Evolutionary conservation across 1,140 invertebrate species (phyloP).

Genomic region (Drosophila oshimai): DNA sequence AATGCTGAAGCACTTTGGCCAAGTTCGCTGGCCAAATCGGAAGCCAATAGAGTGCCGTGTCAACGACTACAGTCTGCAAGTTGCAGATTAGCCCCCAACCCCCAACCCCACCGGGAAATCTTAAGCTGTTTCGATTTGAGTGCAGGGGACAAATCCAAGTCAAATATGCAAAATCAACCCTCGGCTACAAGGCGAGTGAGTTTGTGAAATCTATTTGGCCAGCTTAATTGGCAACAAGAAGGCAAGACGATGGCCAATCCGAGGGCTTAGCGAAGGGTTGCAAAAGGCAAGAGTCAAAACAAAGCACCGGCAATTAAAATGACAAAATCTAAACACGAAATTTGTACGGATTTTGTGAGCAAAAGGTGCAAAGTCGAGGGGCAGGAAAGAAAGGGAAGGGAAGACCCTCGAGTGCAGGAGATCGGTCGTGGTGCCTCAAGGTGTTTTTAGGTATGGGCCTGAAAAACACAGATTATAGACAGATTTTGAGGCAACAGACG

Average conservation of each 20-base stretch:
- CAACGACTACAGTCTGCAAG: conserved; percentile 39
- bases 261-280: conserved; percentile 56
- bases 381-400: neutral
- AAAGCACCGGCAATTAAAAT: conserved; percentile 67
- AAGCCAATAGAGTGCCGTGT: conserved; percentile 66
- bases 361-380: conserved; percentile 61
- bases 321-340: conserved; percentile 80
- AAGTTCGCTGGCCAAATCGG: conserved; percentile 74
- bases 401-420: conserved; percentile 51
- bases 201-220: conserved; percentile 75
- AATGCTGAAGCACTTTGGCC: neutral
- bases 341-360: conserved; percentile 65
- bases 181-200: conserved; percentile 35
- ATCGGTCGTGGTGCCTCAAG: too few species aligned
- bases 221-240: conserved; percentile 71
- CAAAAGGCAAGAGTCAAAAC: conserved; percentile 5
- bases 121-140: conserved; percentile 74
- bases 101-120: conserved; percentile 42
- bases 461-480: conserved; percentile 76
- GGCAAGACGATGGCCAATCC: conserved; percentile 49
- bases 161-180: conserved; percentile 69
- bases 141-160: conserved; percentile 72
- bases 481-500: conserved; percentile 65
- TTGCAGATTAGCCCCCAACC: conserved; percentile 48
- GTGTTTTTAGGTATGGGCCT: conserved; percentile 41